Percentiles rank a stretch among this genome's conserved stretches.
Conservation (phyloP, 2,113 vertebrate genomes). For the Butastur rufipennis region DNA sequence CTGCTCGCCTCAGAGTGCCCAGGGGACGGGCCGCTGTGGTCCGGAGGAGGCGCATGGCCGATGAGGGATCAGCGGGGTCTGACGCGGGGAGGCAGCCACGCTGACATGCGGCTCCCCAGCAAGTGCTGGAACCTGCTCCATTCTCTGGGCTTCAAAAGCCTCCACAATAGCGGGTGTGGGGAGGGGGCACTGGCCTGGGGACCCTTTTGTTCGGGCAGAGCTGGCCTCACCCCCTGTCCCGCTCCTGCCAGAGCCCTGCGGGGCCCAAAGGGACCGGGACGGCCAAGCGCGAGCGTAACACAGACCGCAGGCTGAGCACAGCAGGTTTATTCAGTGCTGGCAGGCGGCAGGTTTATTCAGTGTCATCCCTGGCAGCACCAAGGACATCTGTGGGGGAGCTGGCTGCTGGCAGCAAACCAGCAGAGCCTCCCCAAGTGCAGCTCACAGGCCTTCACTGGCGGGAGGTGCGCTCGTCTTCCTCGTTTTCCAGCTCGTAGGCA, state of each 20-base stretch:
- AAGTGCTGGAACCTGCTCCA: slow-evolving; percentile 15
- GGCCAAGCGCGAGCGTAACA: neutral
- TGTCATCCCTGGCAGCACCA: neutral
- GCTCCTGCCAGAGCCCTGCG: neutral
- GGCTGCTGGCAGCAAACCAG: neutral
- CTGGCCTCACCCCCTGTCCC: neutral
- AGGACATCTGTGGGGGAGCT: rapidly evolving
- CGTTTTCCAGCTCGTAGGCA: slow-evolving; percentile 86
- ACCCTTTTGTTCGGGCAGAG: neutral
- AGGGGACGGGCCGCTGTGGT: neutral
- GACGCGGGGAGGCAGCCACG: neutral
- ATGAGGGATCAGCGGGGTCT: neutral
- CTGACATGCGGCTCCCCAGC: neutral
- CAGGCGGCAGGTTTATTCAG: neutral
- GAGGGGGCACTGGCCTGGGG: neutral
- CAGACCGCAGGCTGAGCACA: neutral
- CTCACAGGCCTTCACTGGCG: slow-evolving; percentile 69
- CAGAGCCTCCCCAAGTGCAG: rapidly evolving
- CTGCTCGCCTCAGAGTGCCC: slow-evolving; percentile 45
- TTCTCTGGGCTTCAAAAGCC: neutral
- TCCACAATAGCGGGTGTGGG: neutral
- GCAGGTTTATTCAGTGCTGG: neutral
- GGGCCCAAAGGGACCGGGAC: neutral
- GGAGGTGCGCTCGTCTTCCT: slow-evolving; percentile 88
- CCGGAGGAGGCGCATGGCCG: neutral